phyloP scores from a whole-genome alignment of 2,888 invertebrate species.

The Lasiommata megera region DNA sequence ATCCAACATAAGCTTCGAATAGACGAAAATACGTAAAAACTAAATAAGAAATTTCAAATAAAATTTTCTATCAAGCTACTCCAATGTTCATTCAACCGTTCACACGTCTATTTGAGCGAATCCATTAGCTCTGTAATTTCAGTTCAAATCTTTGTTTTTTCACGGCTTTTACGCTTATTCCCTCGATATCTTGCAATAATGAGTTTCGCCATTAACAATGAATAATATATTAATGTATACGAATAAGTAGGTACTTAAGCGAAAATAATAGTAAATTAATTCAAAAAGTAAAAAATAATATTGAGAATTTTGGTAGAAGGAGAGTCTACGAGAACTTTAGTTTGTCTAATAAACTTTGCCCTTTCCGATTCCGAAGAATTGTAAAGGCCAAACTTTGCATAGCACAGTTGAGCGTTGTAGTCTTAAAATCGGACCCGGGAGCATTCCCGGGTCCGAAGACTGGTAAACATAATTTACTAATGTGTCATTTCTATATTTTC shows the following conservation, averaged over 20 bases:
- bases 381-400: too few species aligned
- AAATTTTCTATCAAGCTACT: background rate
- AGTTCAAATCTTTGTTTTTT: constrained; percentile 18
- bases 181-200: background rate
- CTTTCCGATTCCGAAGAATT: too few species aligned
- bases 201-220: constrained; percentile 2
- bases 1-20: background rate
- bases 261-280: background rate
- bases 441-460: too few species aligned
- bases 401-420: too few species aligned
- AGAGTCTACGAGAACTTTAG: too few species aligned
- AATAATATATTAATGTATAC: constrained; percentile 9
- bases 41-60: background rate
- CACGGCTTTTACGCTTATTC: constrained; percentile 12
- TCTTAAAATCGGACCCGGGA: too few species aligned
- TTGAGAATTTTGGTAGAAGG: too few species aligned
- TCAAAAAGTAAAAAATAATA: background rate
- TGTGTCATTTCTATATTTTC: too few species aligned
- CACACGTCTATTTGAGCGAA: constrained; percentile 28
- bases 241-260: background rate
- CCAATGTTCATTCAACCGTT: constrained; percentile 21
- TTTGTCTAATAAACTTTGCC: too few species aligned
- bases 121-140: constrained; percentile 28
- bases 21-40: background rate
- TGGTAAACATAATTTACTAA: too few species aligned